Conservation (phyloP, 2,888 invertebrate genomes). For the Selenia dentaria region DNA sequence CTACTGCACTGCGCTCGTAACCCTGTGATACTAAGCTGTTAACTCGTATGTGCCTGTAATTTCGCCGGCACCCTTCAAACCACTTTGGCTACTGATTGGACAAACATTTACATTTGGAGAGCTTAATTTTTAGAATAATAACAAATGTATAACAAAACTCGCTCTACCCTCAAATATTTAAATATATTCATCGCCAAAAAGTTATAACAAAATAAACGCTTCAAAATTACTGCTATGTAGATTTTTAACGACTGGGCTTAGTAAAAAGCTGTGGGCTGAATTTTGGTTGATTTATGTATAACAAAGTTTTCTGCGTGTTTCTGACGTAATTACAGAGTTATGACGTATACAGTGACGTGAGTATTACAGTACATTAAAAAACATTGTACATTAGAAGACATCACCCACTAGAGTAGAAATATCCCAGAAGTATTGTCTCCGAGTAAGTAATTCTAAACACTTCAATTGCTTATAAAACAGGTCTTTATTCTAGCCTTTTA, state of each 20-base stretch:
- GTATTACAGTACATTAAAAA: not conserved
- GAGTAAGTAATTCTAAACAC: too few species aligned
- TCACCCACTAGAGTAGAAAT: not conserved
- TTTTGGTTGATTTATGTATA: slow-evolving; percentile 16
- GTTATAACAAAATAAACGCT: slow-evolving; percentile 2
- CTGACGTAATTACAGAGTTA: slow-evolving; percentile 8
- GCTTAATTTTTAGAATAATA: too few species aligned
- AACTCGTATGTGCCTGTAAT: too few species aligned
- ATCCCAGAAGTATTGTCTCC: too few species aligned
- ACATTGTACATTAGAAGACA: not conserved
- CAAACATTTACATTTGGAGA: too few species aligned
- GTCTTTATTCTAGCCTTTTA: too few species aligned
- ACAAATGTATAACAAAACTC: too few species aligned
- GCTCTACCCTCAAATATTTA: slow-evolving; percentile 3
- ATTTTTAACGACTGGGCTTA: not conserved
- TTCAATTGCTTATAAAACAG: too few species aligned
- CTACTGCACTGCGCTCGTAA: too few species aligned
- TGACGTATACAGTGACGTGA: slow-evolving; percentile 16
- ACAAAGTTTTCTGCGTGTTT: slow-evolving; percentile 9
- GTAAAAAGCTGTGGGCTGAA: not conserved
- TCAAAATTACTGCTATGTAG: slow-evolving; percentile 3
- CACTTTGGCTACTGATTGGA: too few species aligned
- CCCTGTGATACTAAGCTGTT: too few species aligned
- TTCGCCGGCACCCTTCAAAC: too few species aligned
- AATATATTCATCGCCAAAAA: slow-evolving; percentile 5